Percentiles rank a stretch among this genome's conserved stretches.
Conservation (phyloP, 2,113 vertebrate species). For the Ailuropoda melanoleuca region DNA sequence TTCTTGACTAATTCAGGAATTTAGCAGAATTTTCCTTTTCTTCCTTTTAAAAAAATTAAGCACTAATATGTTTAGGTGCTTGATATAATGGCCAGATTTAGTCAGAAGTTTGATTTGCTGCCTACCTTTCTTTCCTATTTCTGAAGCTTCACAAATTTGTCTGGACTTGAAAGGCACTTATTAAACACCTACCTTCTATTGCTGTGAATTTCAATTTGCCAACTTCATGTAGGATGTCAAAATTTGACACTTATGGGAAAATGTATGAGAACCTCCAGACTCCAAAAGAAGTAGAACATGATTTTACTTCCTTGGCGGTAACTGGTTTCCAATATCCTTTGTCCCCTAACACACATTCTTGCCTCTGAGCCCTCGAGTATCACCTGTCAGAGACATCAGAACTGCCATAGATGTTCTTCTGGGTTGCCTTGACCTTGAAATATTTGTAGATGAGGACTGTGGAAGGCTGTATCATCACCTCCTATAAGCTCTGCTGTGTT, state of each 20-base stretch:
- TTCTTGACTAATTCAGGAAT: neutral
- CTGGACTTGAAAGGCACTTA: constrained; percentile 66
- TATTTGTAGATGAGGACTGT: constrained; percentile 42
- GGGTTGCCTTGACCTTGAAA: constrained; percentile 52
- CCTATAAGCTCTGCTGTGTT: neutral
- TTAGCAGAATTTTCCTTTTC: constrained; percentile 13
- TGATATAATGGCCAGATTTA: constrained; percentile 32
- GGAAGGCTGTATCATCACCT: neutral
- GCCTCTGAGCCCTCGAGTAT: neutral
- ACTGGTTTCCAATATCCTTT: neutral
- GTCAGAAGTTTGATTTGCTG: constrained; percentile 16
- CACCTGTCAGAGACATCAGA: constrained; percentile 46
- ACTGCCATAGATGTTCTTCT: neutral
- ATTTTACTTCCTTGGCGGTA: neutral
- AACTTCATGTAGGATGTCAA: constrained; percentile 38
- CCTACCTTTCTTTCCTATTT: constrained; percentile 45
- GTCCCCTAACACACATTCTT: neutral
- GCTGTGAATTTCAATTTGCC: constrained; percentile 68
- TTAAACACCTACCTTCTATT: constrained; percentile 68
- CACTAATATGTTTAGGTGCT: neutral
- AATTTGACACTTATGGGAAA: constrained; percentile 51
- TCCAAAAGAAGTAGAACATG: neutral
- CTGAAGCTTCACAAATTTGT: constrained; percentile 50
- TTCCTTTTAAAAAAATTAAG: neutral
- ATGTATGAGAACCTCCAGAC: constrained; percentile 22